Evolutionary conservation across 2,888 invertebrate species (phyloP).

Genomic region (Hermaeophaga mercurialis): DNA sequence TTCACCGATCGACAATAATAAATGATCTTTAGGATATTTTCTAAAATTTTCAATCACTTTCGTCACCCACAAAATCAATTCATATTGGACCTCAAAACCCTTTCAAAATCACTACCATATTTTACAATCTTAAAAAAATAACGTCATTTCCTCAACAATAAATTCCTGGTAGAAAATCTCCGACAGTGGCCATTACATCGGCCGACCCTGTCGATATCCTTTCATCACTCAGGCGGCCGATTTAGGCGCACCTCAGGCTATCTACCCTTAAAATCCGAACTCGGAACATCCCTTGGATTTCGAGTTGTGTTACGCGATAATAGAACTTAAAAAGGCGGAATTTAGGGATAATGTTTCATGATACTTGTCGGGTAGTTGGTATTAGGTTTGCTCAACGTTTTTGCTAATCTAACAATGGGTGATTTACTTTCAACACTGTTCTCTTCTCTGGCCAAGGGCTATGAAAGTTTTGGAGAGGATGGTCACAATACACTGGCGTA

Average conservation of each 20-base stretch:
- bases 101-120: slow-evolving; percentile 15
- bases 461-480: slow-evolving; percentile 25
- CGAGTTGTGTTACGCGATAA: not conserved
- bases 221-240: slow-evolving; percentile 26
- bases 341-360: not conserved
- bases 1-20: no score
- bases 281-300: slow-evolving; percentile 3
- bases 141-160: slow-evolving; percentile 25
- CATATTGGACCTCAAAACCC: slow-evolving; percentile 18
- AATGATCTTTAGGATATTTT: no score
- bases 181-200: slow-evolving; percentile 21
- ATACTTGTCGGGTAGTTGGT: not conserved
- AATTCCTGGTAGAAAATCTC: slow-evolving; percentile 23
- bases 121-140: slow-evolving; percentile 21
- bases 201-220: slow-evolving; percentile 32
- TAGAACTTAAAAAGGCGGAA: not conserved
- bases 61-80: slow-evolving; percentile 12
- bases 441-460: slow-evolving; percentile 22
- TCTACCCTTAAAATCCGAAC: slow-evolving; percentile 4
- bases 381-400: slow-evolving; percentile 14
- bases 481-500: slow-evolving; percentile 5
- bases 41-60: slow-evolving; percentile 3
- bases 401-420: slow-evolving; percentile 32
- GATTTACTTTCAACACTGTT: slow-evolving; percentile 38
- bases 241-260: slow-evolving; percentile 22